Conservation (phyloP, 23 tunicate species). For the Ascidia mentula region DNA sequence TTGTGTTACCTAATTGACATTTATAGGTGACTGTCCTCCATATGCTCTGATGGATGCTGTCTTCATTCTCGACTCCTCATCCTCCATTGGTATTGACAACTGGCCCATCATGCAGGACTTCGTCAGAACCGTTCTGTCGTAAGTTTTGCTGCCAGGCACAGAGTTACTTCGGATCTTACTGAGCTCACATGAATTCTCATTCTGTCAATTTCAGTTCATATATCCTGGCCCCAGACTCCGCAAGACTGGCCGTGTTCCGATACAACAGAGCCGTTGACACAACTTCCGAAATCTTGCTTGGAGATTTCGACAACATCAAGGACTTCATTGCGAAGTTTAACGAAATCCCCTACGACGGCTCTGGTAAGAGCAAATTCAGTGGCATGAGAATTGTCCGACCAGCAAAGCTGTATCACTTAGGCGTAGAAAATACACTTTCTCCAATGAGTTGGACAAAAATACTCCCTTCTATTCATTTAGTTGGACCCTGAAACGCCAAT, state of each 20-base stretch:
- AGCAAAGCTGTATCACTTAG: no score
- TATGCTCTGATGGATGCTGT: slow-evolving; percentile 49
- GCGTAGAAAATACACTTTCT: no score
- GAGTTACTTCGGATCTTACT: no score
- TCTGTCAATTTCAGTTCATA: no score
- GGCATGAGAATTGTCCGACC: no score
- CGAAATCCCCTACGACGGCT: slow-evolving; percentile 28
- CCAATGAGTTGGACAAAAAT: no score
- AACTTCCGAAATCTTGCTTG: slow-evolving; percentile 7
- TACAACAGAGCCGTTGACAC: slow-evolving; percentile 32
- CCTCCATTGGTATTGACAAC: slow-evolving; percentile 43
- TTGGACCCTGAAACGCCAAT: no score
- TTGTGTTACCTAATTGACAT: neutral
- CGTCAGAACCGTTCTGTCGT: slow-evolving; percentile 40
- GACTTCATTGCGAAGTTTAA: slow-evolving; percentile 1
- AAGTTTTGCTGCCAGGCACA: neutral
- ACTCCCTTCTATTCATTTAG: no score
- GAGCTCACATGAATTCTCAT: no score
- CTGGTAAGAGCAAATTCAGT: slow-evolving; percentile 18
- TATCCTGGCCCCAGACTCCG: neutral
- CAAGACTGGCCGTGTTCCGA: slow-evolving; percentile 30
- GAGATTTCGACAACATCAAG: slow-evolving; percentile 6
- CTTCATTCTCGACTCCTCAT: slow-evolving; percentile 47
- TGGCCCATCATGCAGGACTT: slow-evolving; percentile 36
- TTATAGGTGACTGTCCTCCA: slow-evolving; percentile 70